A percentile compares a stretch with the other conserved stretches of the same genome.
Conservation (phyloP, 2,888 invertebrate species). For the Branchellion lobata region DNA sequence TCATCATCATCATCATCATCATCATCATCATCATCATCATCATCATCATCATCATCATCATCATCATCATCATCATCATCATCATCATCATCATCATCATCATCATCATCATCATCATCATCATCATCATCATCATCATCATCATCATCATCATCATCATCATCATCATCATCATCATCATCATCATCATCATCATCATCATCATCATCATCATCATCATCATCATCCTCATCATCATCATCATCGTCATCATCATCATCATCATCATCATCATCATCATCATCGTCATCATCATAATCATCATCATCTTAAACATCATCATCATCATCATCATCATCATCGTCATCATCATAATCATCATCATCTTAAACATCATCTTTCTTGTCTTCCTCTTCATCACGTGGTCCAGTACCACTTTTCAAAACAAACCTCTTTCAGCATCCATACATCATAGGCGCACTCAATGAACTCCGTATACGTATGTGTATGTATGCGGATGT, state of each 20-base stretch:
- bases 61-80: slow-evolving; percentile 38
- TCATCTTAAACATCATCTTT: no score
- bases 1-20: slow-evolving; percentile 40
- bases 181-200: neutral
- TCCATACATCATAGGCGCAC: slow-evolving; percentile 5
- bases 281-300: neutral
- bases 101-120: slow-evolving; percentile 40
- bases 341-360: neutral
- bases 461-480: neutral
- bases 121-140: slow-evolving; percentile 37
- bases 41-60: slow-evolving; percentile 28
- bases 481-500: neutral
- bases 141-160: slow-evolving; percentile 36
- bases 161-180: slow-evolving; percentile 40
- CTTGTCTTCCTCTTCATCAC: neutral
- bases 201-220: neutral
- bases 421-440: slow-evolving; percentile 1
- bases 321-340: neutral
- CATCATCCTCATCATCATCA: slow-evolving; percentile 28
- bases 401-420: no score
- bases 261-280: slow-evolving; percentile 36
- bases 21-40: neutral
- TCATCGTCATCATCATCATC: slow-evolving; percentile 38
- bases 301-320: neutral
- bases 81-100: slow-evolving; percentile 43